Evolutionary conservation across 1,140 invertebrate genomes (phyloP).

Genomic region (Heterodera carotae): DNA sequence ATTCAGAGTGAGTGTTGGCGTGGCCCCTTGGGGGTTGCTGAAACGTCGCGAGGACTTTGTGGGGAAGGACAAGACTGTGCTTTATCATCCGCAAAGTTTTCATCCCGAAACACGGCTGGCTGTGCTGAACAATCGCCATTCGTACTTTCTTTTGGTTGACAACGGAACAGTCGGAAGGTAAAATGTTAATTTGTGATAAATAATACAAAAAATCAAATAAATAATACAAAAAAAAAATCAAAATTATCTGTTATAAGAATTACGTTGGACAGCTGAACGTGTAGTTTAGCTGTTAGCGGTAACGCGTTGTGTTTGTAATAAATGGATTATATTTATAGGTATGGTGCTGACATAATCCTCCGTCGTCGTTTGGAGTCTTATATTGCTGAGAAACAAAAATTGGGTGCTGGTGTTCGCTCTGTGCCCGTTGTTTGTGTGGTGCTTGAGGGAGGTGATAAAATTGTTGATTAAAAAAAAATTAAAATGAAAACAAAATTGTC

Average conservation of each 20-base stretch:
- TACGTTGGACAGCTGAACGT: too few relatives aligned
- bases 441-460: conserved; percentile 84
- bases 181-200: too few relatives aligned
- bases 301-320: too few relatives aligned
- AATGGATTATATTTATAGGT: conserved; percentile 69
- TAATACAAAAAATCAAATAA: conserved; percentile 15
- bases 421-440: conserved; percentile 94
- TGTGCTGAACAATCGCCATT: conserved; percentile 85
- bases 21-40: conserved; percentile 95
- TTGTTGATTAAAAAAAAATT: too few relatives aligned
- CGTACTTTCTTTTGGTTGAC: conserved; percentile 93
- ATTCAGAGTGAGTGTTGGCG: conserved; percentile 74
- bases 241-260: too few relatives aligned
- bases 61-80: conserved; percentile 39
- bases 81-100: conserved; percentile 43
- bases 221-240: background rate
- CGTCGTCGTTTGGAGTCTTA: conserved; percentile 69
- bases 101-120: conserved; percentile 42
- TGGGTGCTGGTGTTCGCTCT: conserved; percentile 66
- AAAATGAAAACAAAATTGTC: too few relatives aligned
- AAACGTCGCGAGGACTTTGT: conserved; percentile 86
- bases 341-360: conserved; percentile 69
- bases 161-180: conserved; percentile 73
- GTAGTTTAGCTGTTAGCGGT: too few relatives aligned
- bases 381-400: conserved; percentile 65